Evolutionary conservation across 2,113 vertebrate genomes (phyloP).

Genomic region (Tetraodon nigroviridis): DNA sequence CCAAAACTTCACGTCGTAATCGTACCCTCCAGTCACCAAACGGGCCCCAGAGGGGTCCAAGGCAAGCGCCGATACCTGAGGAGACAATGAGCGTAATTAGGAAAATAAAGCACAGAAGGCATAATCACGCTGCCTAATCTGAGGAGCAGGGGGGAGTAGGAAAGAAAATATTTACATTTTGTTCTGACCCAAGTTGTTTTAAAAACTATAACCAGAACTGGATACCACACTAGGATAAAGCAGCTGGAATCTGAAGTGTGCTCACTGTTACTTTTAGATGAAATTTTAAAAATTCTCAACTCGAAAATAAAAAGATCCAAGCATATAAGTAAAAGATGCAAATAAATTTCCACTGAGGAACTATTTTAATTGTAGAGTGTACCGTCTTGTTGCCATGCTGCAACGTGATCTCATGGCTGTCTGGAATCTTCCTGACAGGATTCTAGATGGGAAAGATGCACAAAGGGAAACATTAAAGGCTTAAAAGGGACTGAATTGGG

Average conservation of each 20-base stretch:
- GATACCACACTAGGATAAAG: constrained; percentile 2
- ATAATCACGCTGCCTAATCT: background rate
- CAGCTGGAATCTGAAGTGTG: background rate
- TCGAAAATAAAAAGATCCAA: background rate
- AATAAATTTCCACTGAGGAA: constrained; percentile 4
- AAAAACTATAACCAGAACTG: constrained; percentile 4
- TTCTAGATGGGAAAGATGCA: constrained; percentile 67
- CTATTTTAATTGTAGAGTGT: constrained; percentile 20
- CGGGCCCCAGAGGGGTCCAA: constrained; percentile 95
- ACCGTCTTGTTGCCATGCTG: constrained; percentile 90
- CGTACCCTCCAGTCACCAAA: constrained; percentile 90
- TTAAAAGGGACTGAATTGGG: background rate
- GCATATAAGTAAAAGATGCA: background rate
- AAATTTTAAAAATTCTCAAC: background rate
- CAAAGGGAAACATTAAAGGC: constrained; percentile 1
- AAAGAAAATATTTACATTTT: constrained; percentile 15
- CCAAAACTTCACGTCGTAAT: constrained; percentile 94
- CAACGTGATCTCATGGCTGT: constrained; percentile 93
- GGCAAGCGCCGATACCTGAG: constrained; percentile 88
- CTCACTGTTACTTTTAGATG: background rate
- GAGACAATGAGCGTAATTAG: background rate
- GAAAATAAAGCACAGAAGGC: background rate
- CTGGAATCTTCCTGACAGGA: constrained; percentile 91
- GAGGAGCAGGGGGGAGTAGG: background rate
- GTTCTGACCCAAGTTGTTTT: constrained; percentile 1